Evolutionary conservation across 2,888 invertebrate species (phyloP), one percentile per base, ranked within the genome.

Genomic region (Sphinx pinastri): DNA sequence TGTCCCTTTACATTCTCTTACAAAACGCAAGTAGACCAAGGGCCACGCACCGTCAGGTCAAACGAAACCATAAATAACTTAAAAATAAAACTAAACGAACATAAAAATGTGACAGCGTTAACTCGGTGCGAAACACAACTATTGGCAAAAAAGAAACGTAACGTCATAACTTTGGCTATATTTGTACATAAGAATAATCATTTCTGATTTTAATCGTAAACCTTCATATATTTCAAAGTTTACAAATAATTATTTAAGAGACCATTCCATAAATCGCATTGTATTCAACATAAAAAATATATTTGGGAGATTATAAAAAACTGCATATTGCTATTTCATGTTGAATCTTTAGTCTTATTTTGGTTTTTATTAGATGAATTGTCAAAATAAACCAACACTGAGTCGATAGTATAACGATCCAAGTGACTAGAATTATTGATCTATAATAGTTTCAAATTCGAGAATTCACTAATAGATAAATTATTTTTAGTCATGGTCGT

Each of bases 71-170:
- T 63, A 63, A 63, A 63, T 63, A 63, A 63, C 63, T 63, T 63
- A 63, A 63, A 63, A 63, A 63, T 49, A 59, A 59, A 59, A 59
- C 38, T 59, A 59, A 59, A 49, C 19, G 47, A 49, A 63, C 45
- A 63, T 49, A 63, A 63, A 63, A 63, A 63, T 49, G 19, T 49
- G 63, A 63, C 63, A 49, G 63, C 63, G 49, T 49, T 49, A 63
- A 49, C 63, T 63, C 63, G n/a, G 63, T 63, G 47, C 12, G n/a
- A 63, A 63, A 49, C 49, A 49, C 49, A 63, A 13, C 49, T 63
- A 49, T 19, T 5, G 45, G 45, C 19, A 16, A 19, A 63, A 63
- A 10, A 10, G 16, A 7, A 49, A 63, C 11, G 49, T 38, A 19
- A 63, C 12, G 19, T 19, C 12, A 49, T 19, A 63, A 63, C 63